These are phyloP conservation scores for Dryas iulia DNA, from an alignment of 1,140 invertebrate species.

Conservation along the genomic window DNA sequence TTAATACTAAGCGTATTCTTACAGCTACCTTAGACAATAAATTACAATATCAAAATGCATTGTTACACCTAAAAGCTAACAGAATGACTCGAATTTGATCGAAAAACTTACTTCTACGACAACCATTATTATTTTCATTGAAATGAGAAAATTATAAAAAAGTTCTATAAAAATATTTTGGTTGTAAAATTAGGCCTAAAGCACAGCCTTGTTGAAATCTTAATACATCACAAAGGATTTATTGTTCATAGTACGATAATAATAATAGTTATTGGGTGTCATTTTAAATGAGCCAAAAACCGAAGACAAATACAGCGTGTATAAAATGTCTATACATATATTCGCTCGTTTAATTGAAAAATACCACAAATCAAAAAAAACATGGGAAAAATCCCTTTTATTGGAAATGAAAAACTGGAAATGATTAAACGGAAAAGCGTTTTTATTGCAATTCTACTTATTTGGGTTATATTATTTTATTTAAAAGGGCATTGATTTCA, in stretches of 20 bases:
- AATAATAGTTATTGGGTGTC: constrained; percentile 11
- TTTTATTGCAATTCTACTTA: too few relatives aligned
- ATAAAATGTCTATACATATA: too few relatives aligned
- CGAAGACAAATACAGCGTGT: not conserved
- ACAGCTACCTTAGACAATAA: constrained; percentile 59
- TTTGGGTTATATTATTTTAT: too few relatives aligned
- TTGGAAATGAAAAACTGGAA: too few relatives aligned
- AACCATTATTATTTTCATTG: constrained; percentile 19
- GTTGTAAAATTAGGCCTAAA: constrained; percentile 38
- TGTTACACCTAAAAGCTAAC: constrained; percentile 23
- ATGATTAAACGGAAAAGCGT: too few relatives aligned
- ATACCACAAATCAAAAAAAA: too few relatives aligned
- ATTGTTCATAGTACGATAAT: not conserved
- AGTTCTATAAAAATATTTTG: constrained; percentile 35
- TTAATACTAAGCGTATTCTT: constrained; percentile 72
- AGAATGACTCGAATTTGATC: constrained; percentile 33
- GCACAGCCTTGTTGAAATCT: constrained; percentile 45
- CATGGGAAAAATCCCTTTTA: too few relatives aligned
- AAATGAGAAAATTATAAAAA: constrained; percentile 20
- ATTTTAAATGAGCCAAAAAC: constrained; percentile 29
- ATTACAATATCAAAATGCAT: constrained; percentile 64
- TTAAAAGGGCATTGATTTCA: too few relatives aligned
- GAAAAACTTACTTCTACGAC: constrained; percentile 17
- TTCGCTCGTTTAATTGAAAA: too few relatives aligned
- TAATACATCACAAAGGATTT: constrained; percentile 2